phyloP scores from a whole-genome alignment of 2,888 invertebrate species.

The Coenonympha glycerion region DNA sequence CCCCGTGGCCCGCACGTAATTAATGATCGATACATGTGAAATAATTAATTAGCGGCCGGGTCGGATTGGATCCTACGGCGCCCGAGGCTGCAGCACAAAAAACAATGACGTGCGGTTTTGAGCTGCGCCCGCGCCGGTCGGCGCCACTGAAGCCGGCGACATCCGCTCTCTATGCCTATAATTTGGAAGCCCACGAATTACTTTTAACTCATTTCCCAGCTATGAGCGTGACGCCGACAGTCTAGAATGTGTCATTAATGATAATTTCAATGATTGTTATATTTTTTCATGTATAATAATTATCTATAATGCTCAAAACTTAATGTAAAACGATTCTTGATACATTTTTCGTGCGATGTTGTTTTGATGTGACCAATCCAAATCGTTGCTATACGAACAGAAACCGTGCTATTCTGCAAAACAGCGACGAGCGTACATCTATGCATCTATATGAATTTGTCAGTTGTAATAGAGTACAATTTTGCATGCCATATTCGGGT shows the following conservation, averaged over 20 bases:
- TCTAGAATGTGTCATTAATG: conserved; percentile 71
- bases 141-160: conserved; percentile 66
- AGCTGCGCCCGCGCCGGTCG: conserved; percentile 64
- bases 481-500: no score
- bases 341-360: background rate
- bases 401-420: no score
- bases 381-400: no score
- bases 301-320: conserved; percentile 23
- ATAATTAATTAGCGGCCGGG: conserved; percentile 72
- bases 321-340: conserved; percentile 10
- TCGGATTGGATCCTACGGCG: conserved; percentile 56
- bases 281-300: conserved; percentile 41
- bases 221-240: conserved; percentile 69
- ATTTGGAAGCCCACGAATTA: conserved; percentile 74
- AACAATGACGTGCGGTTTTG: conserved; percentile 75
- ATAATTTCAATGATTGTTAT: conserved; percentile 65
- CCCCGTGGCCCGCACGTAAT: conserved; percentile 57
- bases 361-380: background rate
- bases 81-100: conserved; percentile 66
- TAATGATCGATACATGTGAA: conserved; percentile 76
- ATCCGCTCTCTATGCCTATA: conserved; percentile 67
- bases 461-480: no score
- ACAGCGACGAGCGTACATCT: no score
- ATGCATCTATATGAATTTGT: no score
- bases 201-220: conserved; percentile 65